Conservation (phyloP, 2,113 vertebrate genomes). For the Sminthopsis crassicaudata region DNA sequence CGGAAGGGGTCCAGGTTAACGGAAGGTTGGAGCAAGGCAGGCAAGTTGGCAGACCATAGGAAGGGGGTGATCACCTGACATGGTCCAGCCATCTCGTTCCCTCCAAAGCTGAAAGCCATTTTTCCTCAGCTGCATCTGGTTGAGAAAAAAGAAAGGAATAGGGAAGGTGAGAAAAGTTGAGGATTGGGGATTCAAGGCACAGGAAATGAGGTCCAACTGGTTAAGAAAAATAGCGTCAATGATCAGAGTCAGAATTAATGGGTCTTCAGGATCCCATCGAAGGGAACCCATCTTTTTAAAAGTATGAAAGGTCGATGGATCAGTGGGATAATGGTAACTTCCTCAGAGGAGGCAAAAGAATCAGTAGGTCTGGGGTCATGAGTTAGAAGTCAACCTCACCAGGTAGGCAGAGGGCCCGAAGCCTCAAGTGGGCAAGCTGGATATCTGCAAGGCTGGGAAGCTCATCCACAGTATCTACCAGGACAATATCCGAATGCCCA, state of each 20-base stretch:
- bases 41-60: slow-evolving; percentile 11
- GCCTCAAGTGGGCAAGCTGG: slow-evolving; percentile 90
- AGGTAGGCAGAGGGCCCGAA: slow-evolving; percentile 90
- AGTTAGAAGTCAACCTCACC: slow-evolving; percentile 83
- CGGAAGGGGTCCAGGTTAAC: neutral
- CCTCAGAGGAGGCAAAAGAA: neutral
- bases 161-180: slow-evolving; percentile 17
- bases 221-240: slow-evolving; percentile 10
- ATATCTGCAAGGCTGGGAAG: slow-evolving; percentile 90
- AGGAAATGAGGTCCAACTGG: neutral
- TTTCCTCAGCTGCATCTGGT: slow-evolving; percentile 92
- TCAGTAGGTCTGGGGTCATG: neutral
- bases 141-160: slow-evolving; percentile 3
- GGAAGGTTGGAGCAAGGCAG: neutral
- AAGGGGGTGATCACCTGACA: slow-evolving; percentile 84
- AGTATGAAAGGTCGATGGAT: slow-evolving; percentile 1
- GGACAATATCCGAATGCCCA: slow-evolving; percentile 89
- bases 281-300: neutral
- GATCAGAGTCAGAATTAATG: neutral
- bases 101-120: slow-evolving; percentile 95
- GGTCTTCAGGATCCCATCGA: neutral
- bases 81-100: slow-evolving; percentile 94
- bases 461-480: slow-evolving; percentile 89
- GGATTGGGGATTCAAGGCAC: neutral
- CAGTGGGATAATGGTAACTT: slow-evolving; percentile 7